Base-by-base conservation (phyloP, 2,113 vertebrate species). In the Plestiodon gilberti region DNA sequence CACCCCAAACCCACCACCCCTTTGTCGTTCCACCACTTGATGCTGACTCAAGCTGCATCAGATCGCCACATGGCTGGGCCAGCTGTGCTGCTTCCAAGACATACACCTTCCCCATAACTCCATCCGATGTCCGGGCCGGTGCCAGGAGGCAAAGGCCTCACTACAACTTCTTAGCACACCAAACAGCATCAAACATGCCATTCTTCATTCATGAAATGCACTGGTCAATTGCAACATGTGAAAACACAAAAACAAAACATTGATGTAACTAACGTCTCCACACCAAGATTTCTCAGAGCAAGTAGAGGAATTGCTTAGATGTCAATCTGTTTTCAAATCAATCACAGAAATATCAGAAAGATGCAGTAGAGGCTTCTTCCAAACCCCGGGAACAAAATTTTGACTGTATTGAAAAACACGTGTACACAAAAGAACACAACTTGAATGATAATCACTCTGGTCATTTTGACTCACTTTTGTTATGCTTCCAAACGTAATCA, bases 201-300 rank as follows among this genome's bases (percentile, higher is more conserved):
- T 92, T 95, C 91, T 13, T 91, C 87, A 92, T 93, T 95, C 91
- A 89, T 96, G 94, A 93, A 92, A 94, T 87, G 87, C 92, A 89
- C 91, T 84, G 90, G 90, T 87, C 55, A 87, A 81, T 91, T 89
- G 84, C 71, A 77, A n/a, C 81, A 83, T 55, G 92, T 85, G 82
- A 79, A 91, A 90, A 69, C 92, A 87, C 84, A 70, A 90, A 90
- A 91, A 78, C 4, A 79, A 87, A 79, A 6, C 73, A 64, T 75
- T n/a, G 93, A 87, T 93, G 84, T 88, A 89, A 84, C 88, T 90
- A 88, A 88, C 88, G 88, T 81, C 59, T 71, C 89, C 90, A 88
- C 87, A 90, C 90, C 74, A 73, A 17, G 83, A 90, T 91, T 88
- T 90, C 85, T 91, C 64, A 0, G n/a, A 73, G 87, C 78, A 93